These are phyloP conservation scores for Sinocyclocheilus anshuiensis DNA, from an alignment of 2,113 vertebrate species.

Conservation along the genomic window DNA sequence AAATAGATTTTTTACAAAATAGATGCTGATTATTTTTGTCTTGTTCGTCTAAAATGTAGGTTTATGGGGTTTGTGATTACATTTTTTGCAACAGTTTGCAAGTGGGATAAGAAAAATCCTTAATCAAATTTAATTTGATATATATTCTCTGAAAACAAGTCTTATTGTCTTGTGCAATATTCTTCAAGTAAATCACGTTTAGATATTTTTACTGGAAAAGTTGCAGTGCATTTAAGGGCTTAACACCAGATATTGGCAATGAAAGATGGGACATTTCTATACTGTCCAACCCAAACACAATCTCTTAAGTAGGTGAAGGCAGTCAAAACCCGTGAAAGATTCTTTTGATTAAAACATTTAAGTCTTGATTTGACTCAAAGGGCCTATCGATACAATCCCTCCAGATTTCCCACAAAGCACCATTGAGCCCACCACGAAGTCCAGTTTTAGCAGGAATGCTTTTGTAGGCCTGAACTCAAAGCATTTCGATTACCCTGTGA, in stretches of 20 bases:
- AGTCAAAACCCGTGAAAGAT: constrained; percentile 20
- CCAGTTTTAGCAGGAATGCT: constrained; percentile 46
- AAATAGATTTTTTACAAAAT: too few species aligned
- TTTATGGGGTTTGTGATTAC: background rate
- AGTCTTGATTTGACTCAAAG: constrained; percentile 8
- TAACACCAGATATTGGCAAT: background rate
- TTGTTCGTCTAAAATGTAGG: background rate
- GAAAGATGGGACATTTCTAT: background rate
- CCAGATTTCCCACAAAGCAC: constrained; percentile 9
- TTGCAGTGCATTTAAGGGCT: background rate
- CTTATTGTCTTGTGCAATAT: background rate
- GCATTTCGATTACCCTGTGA: constrained; percentile 31
- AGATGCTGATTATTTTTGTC: background rate
- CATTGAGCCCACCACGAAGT: constrained; percentile 29
- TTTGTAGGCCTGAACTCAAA: constrained; percentile 33
- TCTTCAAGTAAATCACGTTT: background rate
- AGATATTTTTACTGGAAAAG: background rate
- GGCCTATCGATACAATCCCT: constrained; percentile 16
- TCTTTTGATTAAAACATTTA: constrained; percentile 14
- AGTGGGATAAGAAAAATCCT: background rate
- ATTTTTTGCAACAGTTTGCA: background rate
- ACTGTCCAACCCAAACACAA: background rate
- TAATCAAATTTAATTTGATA: background rate
- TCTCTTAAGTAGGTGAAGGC: background rate
- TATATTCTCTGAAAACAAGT: background rate